A percentile compares a stretch with the other conserved stretches of the same genome.
phyloP scores from a whole-genome alignment of 1,140 invertebrate genomes.

The Hylyphantes graminicola region DNA sequence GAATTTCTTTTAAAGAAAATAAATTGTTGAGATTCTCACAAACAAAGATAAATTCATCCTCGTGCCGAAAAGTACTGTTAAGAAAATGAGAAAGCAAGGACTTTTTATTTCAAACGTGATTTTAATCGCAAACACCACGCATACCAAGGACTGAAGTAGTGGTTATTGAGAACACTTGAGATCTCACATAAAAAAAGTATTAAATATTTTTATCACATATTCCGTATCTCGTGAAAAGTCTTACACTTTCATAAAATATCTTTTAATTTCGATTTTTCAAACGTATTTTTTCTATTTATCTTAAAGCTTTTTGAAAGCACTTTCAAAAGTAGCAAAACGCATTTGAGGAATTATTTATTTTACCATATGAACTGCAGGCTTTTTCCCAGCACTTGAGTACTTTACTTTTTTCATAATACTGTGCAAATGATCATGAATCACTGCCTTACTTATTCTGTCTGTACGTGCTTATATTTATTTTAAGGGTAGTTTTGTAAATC shows the following conservation, averaged over 20 bases:
- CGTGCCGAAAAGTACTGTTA: background rate
- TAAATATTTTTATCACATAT: slow-evolving; percentile 6
- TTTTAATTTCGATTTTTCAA: background rate
- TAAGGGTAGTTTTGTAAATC: no score
- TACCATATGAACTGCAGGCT: no score
- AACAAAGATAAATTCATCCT: background rate
- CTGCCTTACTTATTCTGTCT: no score
- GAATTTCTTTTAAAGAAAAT: background rate
- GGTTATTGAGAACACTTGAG: background rate
- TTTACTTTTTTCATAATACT: no score
- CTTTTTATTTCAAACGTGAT: background rate
- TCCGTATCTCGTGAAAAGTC: background rate
- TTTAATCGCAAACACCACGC: background rate
- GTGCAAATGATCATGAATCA: no score
- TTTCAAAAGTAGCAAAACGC: no score
- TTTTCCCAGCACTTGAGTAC: no score
- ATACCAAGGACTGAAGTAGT: no score
- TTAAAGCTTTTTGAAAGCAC: background rate
- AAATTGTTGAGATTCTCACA: background rate
- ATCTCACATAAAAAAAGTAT: background rate
- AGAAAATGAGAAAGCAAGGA: background rate
- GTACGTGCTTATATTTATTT: no score
- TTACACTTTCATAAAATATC: background rate
- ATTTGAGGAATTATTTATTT: no score
- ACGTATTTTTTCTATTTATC: background rate